Conservation (phyloP, 2,888 invertebrate species). For the Andrena bucephala region DNA sequence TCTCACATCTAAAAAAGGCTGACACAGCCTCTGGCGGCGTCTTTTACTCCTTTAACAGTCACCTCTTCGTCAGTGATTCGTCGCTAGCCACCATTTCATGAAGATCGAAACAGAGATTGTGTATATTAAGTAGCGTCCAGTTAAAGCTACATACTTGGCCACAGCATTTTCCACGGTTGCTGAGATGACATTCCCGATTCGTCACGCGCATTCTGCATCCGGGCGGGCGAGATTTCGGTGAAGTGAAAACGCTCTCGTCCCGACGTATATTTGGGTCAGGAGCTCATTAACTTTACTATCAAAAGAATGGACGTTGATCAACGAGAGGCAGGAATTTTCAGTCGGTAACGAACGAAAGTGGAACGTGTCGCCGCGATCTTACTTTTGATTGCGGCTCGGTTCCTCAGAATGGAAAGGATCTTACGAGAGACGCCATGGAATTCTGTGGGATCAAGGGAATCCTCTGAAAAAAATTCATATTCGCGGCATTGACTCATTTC, state of each 20-base stretch:
- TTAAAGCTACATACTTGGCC: background rate
- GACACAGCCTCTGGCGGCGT: background rate
- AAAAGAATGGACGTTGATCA: constrained; percentile 40
- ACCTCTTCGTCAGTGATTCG: constrained; percentile 5
- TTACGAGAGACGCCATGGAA: background rate
- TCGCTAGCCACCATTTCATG: background rate
- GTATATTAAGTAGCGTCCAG: background rate
- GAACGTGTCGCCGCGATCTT: constrained; percentile 59
- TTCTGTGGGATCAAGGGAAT: too few relatives aligned
- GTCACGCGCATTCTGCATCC: background rate
- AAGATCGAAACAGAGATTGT: background rate
- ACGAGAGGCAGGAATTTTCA: constrained; percentile 44
- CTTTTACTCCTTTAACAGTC: constrained; percentile 30
- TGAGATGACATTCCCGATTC: background rate
- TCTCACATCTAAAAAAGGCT: constrained; percentile 22
- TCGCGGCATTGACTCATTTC: too few relatives aligned
- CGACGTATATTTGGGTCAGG: constrained; percentile 51
- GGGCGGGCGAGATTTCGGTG: constrained; percentile 10
- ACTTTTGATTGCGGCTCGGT: constrained; percentile 51
- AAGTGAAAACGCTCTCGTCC: constrained; percentile 43
- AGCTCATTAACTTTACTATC: constrained; percentile 33
- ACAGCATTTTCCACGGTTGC: background rate
- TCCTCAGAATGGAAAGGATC: constrained; percentile 57
- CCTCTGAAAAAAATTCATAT: background rate
- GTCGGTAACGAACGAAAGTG: constrained; percentile 57